Percentiles rank a stretch among this genome's conserved stretches.
These are phyloP conservation scores for Antennarius striatus DNA, from an alignment of 2,113 vertebrate genomes.

Conservation along the genomic window DNA sequence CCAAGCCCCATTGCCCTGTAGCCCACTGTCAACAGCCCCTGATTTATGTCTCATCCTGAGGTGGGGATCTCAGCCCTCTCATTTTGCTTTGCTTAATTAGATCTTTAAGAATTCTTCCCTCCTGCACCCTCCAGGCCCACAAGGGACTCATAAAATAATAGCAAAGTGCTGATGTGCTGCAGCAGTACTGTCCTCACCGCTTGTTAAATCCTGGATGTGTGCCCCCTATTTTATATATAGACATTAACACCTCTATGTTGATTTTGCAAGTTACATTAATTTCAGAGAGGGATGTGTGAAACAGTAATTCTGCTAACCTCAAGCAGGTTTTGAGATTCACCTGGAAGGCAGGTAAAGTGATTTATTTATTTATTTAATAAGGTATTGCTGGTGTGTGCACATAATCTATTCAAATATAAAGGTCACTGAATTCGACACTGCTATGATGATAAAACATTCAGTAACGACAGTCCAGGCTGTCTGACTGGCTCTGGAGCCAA, in stretches of 20 bases:
- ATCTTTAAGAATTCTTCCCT: conserved; percentile 56
- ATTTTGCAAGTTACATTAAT: conserved; percentile 36
- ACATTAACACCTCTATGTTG: conserved; percentile 48
- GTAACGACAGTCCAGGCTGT: background rate
- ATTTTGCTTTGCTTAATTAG: conserved; percentile 66
- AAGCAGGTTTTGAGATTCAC: conserved; percentile 21
- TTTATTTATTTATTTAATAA: conserved; percentile 18
- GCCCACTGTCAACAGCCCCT: conserved; percentile 50
- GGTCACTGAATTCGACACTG: conserved; percentile 47
- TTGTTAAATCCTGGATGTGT: conserved; percentile 11
- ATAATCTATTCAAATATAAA: conserved; percentile 18
- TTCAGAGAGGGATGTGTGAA: conserved; percentile 10
- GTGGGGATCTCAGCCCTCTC: conserved; percentile 52
- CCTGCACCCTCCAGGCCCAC: conserved; percentile 43
- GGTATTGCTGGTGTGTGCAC: conserved; percentile 8
- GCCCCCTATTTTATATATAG: conserved; percentile 37
- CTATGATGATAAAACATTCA: conserved; percentile 4
- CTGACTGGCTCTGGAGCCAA: background rate
- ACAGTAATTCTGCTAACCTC: conserved; percentile 6
- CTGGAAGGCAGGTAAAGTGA: conserved; percentile 24
- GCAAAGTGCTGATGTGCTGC: conserved; percentile 33
- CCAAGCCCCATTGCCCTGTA: conserved; percentile 39
- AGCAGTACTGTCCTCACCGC: conserved; percentile 23
- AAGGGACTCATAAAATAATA: conserved; percentile 52
- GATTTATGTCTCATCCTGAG: conserved; percentile 60